Evolutionary conservation across 2,113 vertebrate genomes (phyloP), one percentile per base, ranked within the genome.

Genomic region (Shinisaurus crocodilurus): DNA sequence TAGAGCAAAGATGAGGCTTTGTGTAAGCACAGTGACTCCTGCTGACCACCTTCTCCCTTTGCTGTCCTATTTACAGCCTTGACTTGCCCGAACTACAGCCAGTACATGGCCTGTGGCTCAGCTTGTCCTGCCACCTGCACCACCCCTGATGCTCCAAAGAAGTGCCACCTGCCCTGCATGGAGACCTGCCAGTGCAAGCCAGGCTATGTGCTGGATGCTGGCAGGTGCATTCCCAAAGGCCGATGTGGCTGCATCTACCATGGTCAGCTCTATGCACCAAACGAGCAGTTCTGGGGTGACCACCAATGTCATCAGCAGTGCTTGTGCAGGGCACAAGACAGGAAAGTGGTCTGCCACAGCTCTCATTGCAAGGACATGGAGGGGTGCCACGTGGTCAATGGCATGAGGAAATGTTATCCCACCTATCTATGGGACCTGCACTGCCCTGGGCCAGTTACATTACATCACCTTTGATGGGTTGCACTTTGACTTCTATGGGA

Each of bases 401-500:
- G 96, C 34, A 87, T 90, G 65, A 88, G 91, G 0, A 86, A 90
- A 83, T 97, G 97, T 82, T 50, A 43, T 63, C 92, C 96, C 48
- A 88, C 94, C n/a, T 89, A 91, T 92, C 89, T 86, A 91, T 10
- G 92, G 94, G 40, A 95, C 93, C 20, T 97, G 96, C 87, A 90
- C 87, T 0, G 95, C 95, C 34, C 90, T 94, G 1, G 96, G 96
- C 34, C 97, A 97, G 90, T 95, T 96, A 12, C 95, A 96, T 91
- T 97, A 97, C 86, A 90, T 29, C 54, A 96, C 96, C 8, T 97
- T 97, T 34, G 95, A 97, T 37, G 96, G 96, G 2, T 60, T 43
- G 67, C 93, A 10, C 86, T 98, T 70, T 74, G 91, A 96, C 88
- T 97, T 97, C 97, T 96, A 94, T 65, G 96, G 97, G 34, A 97